Evolutionary conservation across 2,113 vertebrate genomes (phyloP).

Genomic region (Scalopus aquaticus): DNA sequence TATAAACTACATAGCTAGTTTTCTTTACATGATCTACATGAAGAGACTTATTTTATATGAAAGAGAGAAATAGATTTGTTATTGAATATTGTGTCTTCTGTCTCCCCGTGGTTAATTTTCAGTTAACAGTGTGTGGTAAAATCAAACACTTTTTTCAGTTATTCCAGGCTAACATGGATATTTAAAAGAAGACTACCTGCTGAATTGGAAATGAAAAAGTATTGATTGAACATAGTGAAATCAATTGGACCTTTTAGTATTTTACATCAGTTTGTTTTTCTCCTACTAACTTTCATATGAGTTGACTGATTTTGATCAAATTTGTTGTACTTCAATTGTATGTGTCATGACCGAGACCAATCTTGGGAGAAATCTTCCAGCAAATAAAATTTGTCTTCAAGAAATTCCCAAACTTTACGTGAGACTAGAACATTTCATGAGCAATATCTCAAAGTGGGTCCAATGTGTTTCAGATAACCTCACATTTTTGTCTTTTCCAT

Average conservation of each 20-base stretch:
- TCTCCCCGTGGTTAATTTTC: slow-evolving; percentile 52
- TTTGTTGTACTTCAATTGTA: background rate
- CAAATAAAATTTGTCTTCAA: background rate
- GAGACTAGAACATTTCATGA: background rate
- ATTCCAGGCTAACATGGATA: slow-evolving; percentile 16
- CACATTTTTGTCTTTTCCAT: background rate
- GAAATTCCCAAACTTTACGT: background rate
- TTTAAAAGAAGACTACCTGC: slow-evolving; percentile 44
- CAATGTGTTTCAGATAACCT: background rate
- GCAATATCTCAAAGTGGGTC: background rate
- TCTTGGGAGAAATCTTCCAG: background rate
- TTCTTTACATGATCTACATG: background rate
- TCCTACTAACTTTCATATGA: slow-evolving; percentile 33
- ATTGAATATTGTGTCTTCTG: slow-evolving; percentile 38
- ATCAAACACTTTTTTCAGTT: slow-evolving; percentile 48
- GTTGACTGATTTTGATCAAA: slow-evolving; percentile 52
- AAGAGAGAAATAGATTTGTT: slow-evolving; percentile 38
- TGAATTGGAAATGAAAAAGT: slow-evolving; percentile 69
- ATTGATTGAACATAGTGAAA: slow-evolving; percentile 55
- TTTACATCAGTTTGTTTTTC: slow-evolving; percentile 57
- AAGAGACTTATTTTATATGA: background rate
- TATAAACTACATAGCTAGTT: background rate
- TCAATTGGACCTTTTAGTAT: slow-evolving; percentile 47
- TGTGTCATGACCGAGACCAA: background rate
- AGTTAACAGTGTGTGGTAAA: slow-evolving; percentile 57